Base-by-base conservation (phyloP, 1,140 invertebrate species). In the Antheraea pernyi region DNA sequence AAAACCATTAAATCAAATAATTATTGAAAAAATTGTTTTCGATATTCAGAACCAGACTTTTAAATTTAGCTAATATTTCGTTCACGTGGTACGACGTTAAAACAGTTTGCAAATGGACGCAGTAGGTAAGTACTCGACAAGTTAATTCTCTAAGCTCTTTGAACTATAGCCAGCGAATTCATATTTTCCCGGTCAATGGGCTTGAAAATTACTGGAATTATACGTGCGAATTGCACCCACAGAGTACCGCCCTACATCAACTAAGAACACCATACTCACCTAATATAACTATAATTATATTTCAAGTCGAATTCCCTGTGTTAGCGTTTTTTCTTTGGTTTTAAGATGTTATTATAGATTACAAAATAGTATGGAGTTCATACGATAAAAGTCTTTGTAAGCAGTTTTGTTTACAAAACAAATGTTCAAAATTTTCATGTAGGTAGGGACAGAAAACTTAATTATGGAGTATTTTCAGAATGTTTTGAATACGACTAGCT, bases 201-300 rank as follows among this genome's bases (percentile, higher is more conserved):
- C 77, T 71, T 11, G 81, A 83, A 83, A 83, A 83, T 82, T 78
- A 80, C 78, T 75, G 59, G 73, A 82, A 80, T 81, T 83, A 79
- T 75, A 79, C 74, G 72, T 77, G 79, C 72, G 74, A 78, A 68
- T 46, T 71, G 67, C 63, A 74, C 30, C 39, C 48, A 18, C 58
- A 67, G 37, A 22, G 48, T 46, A 18, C 63, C 53, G 65, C 30
- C 22, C 30, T 19, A 16, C 30, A 59, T 67, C 58, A 36, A 53
- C 46, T 53, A 53, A 53, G 46, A 16, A 53, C 46, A 1, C 46
- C 30, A 63, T n/a, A 63, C 61, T 63, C 37, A 19, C 30, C 37
- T 63, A 63, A 63, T 63, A 63, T 63, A 63, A 63, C 61, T 63
- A 63, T 63, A 62, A 62, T 62, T 62, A 65, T 53, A n/a, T 53